Evolutionary conservation across 2,888 invertebrate species (phyloP).

Genomic region (Operophtera brumata): DNA sequence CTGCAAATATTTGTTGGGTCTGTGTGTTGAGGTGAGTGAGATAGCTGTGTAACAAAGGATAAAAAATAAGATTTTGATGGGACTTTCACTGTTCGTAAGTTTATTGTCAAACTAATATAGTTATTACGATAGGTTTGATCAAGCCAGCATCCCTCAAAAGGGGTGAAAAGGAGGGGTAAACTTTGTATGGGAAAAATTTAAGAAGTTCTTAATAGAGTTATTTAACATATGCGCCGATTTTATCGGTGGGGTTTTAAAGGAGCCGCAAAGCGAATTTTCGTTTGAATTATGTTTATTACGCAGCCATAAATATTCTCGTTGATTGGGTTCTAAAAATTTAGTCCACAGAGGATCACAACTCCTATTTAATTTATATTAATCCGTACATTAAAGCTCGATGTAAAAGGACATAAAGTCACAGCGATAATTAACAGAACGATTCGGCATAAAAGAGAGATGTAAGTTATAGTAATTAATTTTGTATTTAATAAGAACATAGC

Average conservation of each 20-base stretch:
- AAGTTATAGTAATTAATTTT: constrained; percentile 36
- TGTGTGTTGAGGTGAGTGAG: no score
- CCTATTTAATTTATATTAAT: constrained; percentile 35
- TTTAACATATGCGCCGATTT: neutral
- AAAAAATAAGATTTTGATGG: no score
- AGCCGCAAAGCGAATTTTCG: neutral
- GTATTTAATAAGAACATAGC: constrained; percentile 31
- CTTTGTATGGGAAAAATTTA: no score
- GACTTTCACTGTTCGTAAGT: no score
- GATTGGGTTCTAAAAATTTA: constrained; percentile 33
- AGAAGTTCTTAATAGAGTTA: constrained; percentile 1
- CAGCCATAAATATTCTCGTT: constrained; percentile 32
- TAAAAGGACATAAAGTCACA: constrained; percentile 38
- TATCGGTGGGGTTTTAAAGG: neutral
- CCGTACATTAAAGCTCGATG: constrained; percentile 28
- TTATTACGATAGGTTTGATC: no score
- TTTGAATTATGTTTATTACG: constrained; percentile 16
- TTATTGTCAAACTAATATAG: no score
- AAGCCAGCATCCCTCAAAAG: no score
- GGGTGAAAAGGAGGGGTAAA: no score
- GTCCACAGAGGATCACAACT: constrained; percentile 24
- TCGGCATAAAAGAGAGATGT: constrained; percentile 32
- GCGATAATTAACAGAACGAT: constrained; percentile 30
- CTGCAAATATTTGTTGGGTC: no score
- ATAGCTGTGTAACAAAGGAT: constrained; percentile 11